Evolutionary conservation across 1,140 invertebrate species (phyloP), one percentile per base, ranked within the genome.

Genomic region (Caenorhabditis briggsae): DNA sequence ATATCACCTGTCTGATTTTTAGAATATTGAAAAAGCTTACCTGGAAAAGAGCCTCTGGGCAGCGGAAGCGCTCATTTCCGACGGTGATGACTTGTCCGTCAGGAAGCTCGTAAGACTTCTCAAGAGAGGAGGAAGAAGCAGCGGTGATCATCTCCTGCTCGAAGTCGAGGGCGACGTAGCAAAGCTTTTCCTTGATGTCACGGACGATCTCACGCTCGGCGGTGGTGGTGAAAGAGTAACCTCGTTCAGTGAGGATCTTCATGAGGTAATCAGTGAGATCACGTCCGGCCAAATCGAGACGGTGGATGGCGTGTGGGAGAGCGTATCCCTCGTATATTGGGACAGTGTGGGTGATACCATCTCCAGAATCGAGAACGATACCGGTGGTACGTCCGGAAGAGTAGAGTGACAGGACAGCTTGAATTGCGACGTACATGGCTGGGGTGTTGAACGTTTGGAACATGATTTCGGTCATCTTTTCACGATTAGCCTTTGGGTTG

Each of bases 91-190:
- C 88, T 83, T 92, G 90, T 87, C 93, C 93, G 86, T 93, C 93
- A 55, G 93, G 93, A 41, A 93, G 90, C 89, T 94, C 93, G 89
- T 94, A 94, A 89, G 91, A 92, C 92, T 94, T 94, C 88, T 93
- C 93, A 20, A 93, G 90, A 33, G 93, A 92, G 9, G 91, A 92
- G 46, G 91, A 92, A 25, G 92, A 91, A 55, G 96, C 96, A 88
- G 96, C 96, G 85, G 96, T 96, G 90, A 95, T 95, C 96, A 97
- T 97, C 94, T 97, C 96, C 94, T 97, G 96, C 93, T 97, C 96
- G 93, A 97, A 97, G 94, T 97, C 96, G 33, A 97, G 94, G 74
- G 96, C 96, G 82, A 97, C 96, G 93, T 94, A 94, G 89, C 93
- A 93, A 23, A 94, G 87, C 89, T 94, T 94, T 86, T 94, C 93